phyloP scores from a whole-genome alignment of 2,113 vertebrate genomes.

The Aspidoscelis tigris region DNA sequence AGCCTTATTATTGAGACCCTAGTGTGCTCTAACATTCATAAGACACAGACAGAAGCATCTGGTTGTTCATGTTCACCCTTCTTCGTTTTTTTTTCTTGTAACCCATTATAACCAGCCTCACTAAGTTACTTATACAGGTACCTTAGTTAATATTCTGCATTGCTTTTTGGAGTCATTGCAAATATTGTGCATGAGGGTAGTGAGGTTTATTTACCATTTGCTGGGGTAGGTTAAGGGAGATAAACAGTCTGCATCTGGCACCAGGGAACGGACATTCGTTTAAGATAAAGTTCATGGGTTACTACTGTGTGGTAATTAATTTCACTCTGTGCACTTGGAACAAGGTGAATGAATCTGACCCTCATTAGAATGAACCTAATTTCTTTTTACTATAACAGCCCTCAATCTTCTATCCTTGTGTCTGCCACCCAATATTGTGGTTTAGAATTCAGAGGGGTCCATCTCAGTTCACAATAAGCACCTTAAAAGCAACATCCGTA shows the following conservation, averaged over 20 bases:
- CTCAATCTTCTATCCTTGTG: neutral
- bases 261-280: neutral
- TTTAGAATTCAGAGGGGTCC: neutral
- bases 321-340: neutral
- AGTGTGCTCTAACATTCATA: neutral
- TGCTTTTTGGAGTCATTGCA: neutral
- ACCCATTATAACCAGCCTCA: neutral
- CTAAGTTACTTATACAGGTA: neutral
- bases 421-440: neutral
- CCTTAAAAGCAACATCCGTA: slow-evolving; percentile 2
- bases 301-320: neutral
- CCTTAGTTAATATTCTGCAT: no score
- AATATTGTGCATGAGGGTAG: neutral
- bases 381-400: neutral
- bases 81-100: neutral
- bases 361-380: neutral
- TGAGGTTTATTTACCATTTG: neutral
- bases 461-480: neutral
- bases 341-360: neutral
- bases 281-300: slow-evolving; percentile 10
- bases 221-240: neutral
- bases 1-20: slow-evolving; percentile 21
- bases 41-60: no score
- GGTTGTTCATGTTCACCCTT: neutral
- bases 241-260: neutral